Conservation (phyloP, 2,797 vertebrate species). For the Coilia nasus region DNA sequence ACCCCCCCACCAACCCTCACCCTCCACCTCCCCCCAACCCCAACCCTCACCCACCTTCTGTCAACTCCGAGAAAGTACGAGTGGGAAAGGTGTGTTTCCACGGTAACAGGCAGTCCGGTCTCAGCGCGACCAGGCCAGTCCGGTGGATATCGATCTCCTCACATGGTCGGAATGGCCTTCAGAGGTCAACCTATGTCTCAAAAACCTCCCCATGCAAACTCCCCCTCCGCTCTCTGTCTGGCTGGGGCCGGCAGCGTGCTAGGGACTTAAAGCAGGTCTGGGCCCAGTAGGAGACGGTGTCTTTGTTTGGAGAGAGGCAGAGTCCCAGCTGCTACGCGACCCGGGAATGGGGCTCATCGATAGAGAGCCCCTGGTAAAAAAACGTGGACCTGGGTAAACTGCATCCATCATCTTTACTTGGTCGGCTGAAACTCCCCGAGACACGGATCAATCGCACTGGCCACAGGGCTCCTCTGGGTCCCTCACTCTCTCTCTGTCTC, state of each 20-base stretch:
- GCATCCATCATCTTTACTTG: constrained; percentile 56
- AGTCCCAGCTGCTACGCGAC: not conserved
- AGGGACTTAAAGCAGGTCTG: constrained; percentile 14
- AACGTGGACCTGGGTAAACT: constrained; percentile 52
- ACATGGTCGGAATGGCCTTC: constrained; percentile 55
- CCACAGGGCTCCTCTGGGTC: constrained; percentile 21
- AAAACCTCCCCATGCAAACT: constrained; percentile 37
- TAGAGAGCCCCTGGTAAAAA: constrained; percentile 41
- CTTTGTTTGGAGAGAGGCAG: constrained; percentile 39
- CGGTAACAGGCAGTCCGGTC: constrained; percentile 63
- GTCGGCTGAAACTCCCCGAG: constrained; percentile 32
- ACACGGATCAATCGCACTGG: constrained; percentile 43
- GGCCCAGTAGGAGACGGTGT: constrained; percentile 13
- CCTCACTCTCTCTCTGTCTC: no score
- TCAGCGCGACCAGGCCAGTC: constrained; percentile 51
- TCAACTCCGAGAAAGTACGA: constrained; percentile 49
- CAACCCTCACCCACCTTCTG: constrained; percentile 36
- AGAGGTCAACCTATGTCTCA: constrained; percentile 52
- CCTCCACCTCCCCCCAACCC: not conserved
- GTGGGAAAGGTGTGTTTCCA: constrained; percentile 56
- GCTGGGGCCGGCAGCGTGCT: not conserved
- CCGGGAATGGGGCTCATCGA: constrained; percentile 53
- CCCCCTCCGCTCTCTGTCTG: not conserved
- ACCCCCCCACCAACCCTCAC: constrained; percentile 19
- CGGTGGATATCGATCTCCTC: constrained; percentile 64